These are phyloP conservation scores for Axis porcinus DNA, from an alignment of 2,113 vertebrate species.

Conservation along the genomic window DNA sequence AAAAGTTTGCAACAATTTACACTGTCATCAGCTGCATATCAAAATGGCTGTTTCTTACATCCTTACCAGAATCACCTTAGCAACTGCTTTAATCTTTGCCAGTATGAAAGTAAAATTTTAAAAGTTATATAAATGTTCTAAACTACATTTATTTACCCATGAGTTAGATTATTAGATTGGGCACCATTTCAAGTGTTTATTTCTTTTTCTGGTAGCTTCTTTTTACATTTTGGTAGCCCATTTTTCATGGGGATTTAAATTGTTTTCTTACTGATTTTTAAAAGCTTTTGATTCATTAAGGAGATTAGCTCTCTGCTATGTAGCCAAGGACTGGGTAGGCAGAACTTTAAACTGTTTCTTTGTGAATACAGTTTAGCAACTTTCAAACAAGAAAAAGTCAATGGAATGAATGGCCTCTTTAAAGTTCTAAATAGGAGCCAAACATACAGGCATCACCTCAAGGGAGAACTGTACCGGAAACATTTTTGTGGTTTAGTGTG, in stretches of 20 bases:
- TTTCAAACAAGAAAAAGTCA: neutral
- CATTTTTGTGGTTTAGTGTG: neutral
- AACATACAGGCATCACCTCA: neutral
- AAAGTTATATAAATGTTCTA: neutral
- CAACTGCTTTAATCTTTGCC: neutral
- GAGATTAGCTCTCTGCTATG: neutral
- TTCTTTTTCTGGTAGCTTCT: neutral
- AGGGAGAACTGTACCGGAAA: neutral
- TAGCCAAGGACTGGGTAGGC: neutral
- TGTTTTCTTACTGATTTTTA: neutral
- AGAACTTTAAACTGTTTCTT: neutral
- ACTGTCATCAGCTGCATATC: neutral
- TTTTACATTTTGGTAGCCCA: neutral
- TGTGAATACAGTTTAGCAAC: neutral
- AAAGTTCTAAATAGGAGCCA: neutral
- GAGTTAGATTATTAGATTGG: neutral
- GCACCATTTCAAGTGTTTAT: neutral
- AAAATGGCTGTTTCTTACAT: neutral
- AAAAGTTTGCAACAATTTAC: neutral
- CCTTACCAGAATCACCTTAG: neutral
- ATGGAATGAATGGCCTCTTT: neutral
- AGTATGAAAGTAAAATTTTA: neutral
- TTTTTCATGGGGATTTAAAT: neutral
- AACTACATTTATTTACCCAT: neutral
- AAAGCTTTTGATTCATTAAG: conserved; percentile 23